A percentile compares a stretch with the other conserved stretches of the same genome.
These are phyloP conservation scores for Rhinoptilus africanus DNA, from an alignment of 2,113 vertebrate genomes.

Conservation along the genomic window DNA sequence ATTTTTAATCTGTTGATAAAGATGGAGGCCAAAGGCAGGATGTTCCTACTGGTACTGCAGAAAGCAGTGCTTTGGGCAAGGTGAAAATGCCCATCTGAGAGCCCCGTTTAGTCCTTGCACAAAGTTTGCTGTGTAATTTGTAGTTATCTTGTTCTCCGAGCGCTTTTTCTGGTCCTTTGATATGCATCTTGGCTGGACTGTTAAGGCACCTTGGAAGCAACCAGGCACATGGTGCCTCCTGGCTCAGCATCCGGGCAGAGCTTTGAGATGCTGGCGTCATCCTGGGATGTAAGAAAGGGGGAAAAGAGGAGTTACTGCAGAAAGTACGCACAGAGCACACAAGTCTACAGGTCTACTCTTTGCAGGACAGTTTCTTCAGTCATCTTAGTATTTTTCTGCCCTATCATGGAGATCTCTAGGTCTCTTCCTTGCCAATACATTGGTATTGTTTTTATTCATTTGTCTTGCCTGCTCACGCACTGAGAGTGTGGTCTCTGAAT, in stretches of 20 bases:
- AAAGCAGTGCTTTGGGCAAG: not conserved
- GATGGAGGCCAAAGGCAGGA: not conserved
- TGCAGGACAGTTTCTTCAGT: not conserved
- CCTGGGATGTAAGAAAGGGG: not conserved
- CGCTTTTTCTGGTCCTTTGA: not conserved
- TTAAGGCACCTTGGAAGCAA: not conserved
- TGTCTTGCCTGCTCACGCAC: not conserved
- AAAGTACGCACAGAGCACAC: not conserved
- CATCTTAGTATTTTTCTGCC: not conserved
- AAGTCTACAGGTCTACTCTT: not conserved
- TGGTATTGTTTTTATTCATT: not conserved
- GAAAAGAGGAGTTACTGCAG: not conserved
- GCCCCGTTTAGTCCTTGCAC: fast-evolving
- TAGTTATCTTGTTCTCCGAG: not conserved
- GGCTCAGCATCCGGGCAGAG: not conserved
- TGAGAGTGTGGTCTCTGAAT: not conserved
- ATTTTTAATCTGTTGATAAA: not conserved
- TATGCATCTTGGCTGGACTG: not conserved
- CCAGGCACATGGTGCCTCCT: not conserved
- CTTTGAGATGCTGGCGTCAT: not conserved
- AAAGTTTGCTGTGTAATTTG: not conserved
- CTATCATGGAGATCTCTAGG: not conserved
- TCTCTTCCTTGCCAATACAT: not conserved
- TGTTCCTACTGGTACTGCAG: not conserved
- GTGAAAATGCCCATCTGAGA: not conserved